Base-by-base conservation (phyloP, 1,140 invertebrate genomes). In the Calephelis virginiensis region DNA sequence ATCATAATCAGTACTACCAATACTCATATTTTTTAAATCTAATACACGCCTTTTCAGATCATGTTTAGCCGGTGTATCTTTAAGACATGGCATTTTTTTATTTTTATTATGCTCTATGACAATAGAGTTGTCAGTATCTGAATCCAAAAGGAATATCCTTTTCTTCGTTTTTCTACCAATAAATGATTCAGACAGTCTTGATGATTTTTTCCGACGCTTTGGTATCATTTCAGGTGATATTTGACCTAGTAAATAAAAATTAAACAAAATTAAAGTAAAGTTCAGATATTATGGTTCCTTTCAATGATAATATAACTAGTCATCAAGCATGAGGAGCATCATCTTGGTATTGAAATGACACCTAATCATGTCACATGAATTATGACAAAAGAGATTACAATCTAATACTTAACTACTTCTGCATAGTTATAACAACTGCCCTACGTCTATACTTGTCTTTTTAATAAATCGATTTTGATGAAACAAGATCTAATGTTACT, bases 61-160 rank as follows among this genome's bases (percentile, higher is more conserved):
- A 28, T 82, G 74, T 67, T 86, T 89, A n/a, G 78, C 47, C 10
- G 87, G 87, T 13, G 86, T 90, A 6, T 84, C 77, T 69, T 90
- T 87, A 6, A 85, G 45, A 62, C 87, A 90, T 9, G 61, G 53
- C 9, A 76, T 1, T 72, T 90, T 90, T 12, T 64, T 82, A 53
- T 84, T 71, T 53, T 74, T 79, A 10, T 80, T 72, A 61, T 86
- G 81, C 66, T 87, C 81, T 49, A 83, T 75, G 5, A 85, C 69
- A 13, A 90, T 82, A 28, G 87, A 90, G 61, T 90, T 86, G 48
- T 90, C 87, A 9, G 85, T 82, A 64, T 90, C 87, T 0, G 87
- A 90, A 38, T 90, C 87, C 5, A 83, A 37, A 8, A 81, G 48
- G 8, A 84, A 71, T 64, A 87, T 81, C 7, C 82, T 76, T 71